Percentiles rank a stretch among this genome's conserved stretches.
These are phyloP conservation scores for Poeciliopsis paucimaculata DNA, from an alignment of 2,797 vertebrate species.

Conservation along the genomic window DNA sequence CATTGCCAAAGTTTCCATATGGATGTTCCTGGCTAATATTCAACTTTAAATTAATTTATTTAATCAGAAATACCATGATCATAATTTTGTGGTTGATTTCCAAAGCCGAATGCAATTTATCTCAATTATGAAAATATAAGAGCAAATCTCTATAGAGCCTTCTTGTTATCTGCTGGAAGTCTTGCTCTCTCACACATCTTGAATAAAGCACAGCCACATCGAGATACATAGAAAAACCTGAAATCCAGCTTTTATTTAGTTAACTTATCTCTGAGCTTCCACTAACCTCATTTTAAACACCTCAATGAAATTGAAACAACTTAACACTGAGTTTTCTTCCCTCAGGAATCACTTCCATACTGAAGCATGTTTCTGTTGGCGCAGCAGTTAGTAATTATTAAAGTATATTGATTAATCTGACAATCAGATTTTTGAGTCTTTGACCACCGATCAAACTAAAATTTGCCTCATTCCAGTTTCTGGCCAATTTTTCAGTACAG, in stretches of 20 bases:
- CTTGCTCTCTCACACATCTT: not conserved
- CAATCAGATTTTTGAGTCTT: not conserved
- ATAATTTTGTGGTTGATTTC: not conserved
- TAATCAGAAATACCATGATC: not conserved
- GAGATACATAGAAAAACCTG: not conserved
- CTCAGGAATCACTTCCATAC: not conserved
- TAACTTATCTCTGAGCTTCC: not conserved
- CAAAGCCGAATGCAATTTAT: not conserved
- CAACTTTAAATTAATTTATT: constrained; percentile 12
- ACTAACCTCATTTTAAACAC: not conserved
- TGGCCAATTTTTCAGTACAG: not conserved
- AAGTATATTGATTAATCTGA: not conserved
- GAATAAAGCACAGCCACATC: not conserved
- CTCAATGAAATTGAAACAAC: not conserved
- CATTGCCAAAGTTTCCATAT: not conserved
- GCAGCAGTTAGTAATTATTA: not conserved
- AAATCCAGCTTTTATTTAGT: not conserved
- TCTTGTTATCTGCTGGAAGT: not conserved
- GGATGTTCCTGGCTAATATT: constrained; percentile 9
- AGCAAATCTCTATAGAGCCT: not conserved
- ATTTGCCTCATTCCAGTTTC: not conserved
- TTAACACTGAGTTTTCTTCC: not conserved
- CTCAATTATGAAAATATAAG: not conserved
- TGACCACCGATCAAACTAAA: not conserved
- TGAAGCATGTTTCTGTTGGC: not conserved